Evolutionary conservation across 2,797 vertebrate species (phyloP).

Genomic region (Characodon lateralis): DNA sequence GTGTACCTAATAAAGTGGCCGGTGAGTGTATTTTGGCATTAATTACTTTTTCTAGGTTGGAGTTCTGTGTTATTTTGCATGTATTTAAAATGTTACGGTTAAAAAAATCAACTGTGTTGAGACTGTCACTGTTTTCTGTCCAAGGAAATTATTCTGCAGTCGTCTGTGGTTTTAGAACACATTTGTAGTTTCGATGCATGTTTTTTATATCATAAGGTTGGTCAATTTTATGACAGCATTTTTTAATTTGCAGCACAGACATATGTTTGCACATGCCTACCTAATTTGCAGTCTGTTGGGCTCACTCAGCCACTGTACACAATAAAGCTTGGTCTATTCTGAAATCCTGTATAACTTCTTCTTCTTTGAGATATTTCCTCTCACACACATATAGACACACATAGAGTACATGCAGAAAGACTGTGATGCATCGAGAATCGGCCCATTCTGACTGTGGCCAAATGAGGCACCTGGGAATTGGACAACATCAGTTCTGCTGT

Average conservation of each 20-base stretch:
- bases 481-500: constrained; percentile 65
- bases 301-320: background rate
- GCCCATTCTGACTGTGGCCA: constrained; percentile 62
- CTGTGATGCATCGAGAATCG: constrained; percentile 43
- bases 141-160: background rate
- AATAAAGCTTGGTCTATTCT: background rate
- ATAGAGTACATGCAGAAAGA: constrained; percentile 8
- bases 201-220: background rate
- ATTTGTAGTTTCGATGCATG: background rate
- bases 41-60: background rate
- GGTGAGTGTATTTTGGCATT: no score
- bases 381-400: background rate
- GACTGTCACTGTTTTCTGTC: background rate
- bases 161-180: background rate
- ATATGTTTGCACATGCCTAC: background rate
- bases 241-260: background rate
- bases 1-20: no score
- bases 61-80: background rate
- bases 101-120: background rate
- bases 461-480: constrained; percentile 67
- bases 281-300: background rate
- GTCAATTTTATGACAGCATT: constrained; percentile 1
- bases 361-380: background rate
- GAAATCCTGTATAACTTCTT: background rate
- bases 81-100: background rate